Evolutionary conservation across 2,797 vertebrate species (phyloP), one percentile per base, ranked within the genome.

Genomic region (Dryobates pubescens): DNA sequence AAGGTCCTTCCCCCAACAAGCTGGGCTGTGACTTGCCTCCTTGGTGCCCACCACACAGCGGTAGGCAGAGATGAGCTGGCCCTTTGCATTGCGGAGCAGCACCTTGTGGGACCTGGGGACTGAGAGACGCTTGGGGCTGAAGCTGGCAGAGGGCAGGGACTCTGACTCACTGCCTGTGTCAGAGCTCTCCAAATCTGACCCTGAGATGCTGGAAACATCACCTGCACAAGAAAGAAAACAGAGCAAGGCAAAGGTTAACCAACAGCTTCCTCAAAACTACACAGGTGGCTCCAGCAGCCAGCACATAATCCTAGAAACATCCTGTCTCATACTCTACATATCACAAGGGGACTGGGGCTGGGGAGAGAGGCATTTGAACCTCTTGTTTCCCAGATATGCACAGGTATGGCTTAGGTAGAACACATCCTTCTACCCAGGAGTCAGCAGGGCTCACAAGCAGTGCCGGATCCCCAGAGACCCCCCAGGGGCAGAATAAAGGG

Each of bases 141-240:
- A 7, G 4, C 68, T 96, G 78, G 22, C 92, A 54, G 95, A 79
- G 43, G 82, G 86, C n/a, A 54, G 68, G 19, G 24, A 65, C 29
- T 97, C 97, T 0, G 83, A 86, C n/a, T 98, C 97, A 13, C 93
- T 95, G 29, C 98, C 97, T 1, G 12, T 68, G 57, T 96, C 97
- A 4, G 97, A 98, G 49, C 96, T 96, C 22, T 98, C 98, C 0
- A 98, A 99, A 94, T 99, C 99, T 0, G 99, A 99, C 29, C 99
- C 99, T 0, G 99, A 99, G 96, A 99, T 99, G 92, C 99, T 99
- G 30, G 99, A 99, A 96, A 99, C 91, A 62, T 99, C 98, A 65
- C 98, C 99, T 99, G 94, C 43, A 76, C 63, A 84, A 73, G 38
- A 63, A 26, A 26, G 58, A 58, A 88, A 34, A 61, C 8, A 3